Evolutionary conservation across 2,113 vertebrate species (phyloP), one percentile per base, ranked within the genome.

Genomic region (Odocoileus hemionus): DNA sequence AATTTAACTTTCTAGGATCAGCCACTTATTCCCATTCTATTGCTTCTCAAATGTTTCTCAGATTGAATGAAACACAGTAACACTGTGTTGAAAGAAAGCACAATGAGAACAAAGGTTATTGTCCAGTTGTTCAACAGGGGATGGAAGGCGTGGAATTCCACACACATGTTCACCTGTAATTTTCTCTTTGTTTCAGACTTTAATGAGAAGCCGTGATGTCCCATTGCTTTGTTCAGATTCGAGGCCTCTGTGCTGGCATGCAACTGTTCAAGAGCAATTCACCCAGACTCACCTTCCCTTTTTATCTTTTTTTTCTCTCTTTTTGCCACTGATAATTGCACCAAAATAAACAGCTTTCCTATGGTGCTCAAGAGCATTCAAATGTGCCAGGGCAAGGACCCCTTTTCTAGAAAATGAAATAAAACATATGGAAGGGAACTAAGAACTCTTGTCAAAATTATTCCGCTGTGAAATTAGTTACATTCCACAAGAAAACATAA

Each of bases 401-500:
- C 83, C 61, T 95, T 67, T 70, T 91, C 78, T 91, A 60, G 86
- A 98, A 98, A 97, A 94, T 25, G 64, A 97, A 96, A 97, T 36
- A 97, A 96, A 98, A 74, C 60, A 64, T 61, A 96, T 70, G 89
- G 95, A 97, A 94, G 12, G 89, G 98, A 98, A 98, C 94, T 94
- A 89, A 94, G 96, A 84, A 87, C 96, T 85, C 93, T 83, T 98
- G 91, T 97, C 98, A 94, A 98, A 98, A 92, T 82, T 96, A 97
- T 60, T 86, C 95, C 97, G 97, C 95, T 94, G 98, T 98, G 98
- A 98, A 98, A 98, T 98, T 97, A 98, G 70, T 96, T 83, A 96
- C 95, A 98, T 93, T 96, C 97, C 96, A 97, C 82, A 96, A 91
- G 96, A 98, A 98, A 98, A 96, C 93, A 95, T 93, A 97, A 96